Base-by-base conservation (phyloP, 2,113 vertebrate species). In the Balaeniceps rex region DNA sequence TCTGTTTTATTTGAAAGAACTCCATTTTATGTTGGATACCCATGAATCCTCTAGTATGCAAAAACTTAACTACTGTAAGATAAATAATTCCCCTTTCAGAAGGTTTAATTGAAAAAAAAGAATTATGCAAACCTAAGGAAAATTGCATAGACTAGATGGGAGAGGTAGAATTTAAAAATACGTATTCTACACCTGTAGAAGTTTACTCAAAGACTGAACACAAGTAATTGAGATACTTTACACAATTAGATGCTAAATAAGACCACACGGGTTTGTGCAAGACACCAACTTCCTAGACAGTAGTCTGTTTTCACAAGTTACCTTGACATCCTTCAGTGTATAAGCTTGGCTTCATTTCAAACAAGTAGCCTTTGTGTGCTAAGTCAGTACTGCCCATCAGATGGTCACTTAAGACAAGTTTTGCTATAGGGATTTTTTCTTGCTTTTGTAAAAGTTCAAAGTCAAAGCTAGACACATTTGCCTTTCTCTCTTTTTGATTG, bases 1-100 rank as follows among this genome's bases (percentile, higher is more conserved):
- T 94, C 94, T 97, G 94, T 97, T 97, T 96, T 70, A 64, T 89
- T 97, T 97, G 90, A 96, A 97, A 96, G 93, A 97, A 28, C 75
- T 97, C 87, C 28, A 84, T 96, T 97, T 96, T 97, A 63, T 85
- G 31, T 83, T 91, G 76, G 83, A 94, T 92, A 66, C 26, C 80
- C 31, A 47, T 89, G 79, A 97, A 93, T 95, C 47, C 76, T 74
- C 55, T 85, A 83, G 46, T 78, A 88, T 93, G 82, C 49, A 88
- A 91, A 90, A 76, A 26, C 24, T 46, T 84, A 19, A 19, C 14
- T 96, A 38, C 89, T 95, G 28, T 60, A 64, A 49, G 74, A 91
- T 71, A 78, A 96, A 96, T 76, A 93, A 88, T 76, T 76, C 52
- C 34, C 47, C 63, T 91, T 94, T 96, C 36, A 81, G 77, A 58